A percentile compares a stretch with the other conserved stretches of the same genome.
Evolutionary conservation across 2,113 vertebrate species (phyloP).

Genomic region (Gymnorhina tibicen): DNA sequence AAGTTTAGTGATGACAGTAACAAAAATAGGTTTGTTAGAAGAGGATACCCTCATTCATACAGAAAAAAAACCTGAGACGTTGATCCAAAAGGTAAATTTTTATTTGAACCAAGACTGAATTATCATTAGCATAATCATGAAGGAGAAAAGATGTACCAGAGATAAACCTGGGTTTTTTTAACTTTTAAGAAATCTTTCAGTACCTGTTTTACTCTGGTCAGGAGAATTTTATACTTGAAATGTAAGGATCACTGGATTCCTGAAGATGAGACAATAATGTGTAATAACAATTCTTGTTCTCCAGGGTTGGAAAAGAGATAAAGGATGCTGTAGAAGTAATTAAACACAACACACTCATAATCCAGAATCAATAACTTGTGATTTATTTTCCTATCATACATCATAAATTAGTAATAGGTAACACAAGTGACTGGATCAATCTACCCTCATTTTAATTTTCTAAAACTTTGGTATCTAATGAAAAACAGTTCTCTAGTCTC

Average conservation of each 20-base stretch:
- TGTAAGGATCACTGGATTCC: not conserved
- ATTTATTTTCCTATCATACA: slow-evolving; percentile 22
- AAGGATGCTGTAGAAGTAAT: not conserved
- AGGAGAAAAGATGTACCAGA: not conserved
- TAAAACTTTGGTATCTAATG: not conserved
- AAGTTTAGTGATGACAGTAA: not conserved
- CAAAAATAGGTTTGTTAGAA: not conserved
- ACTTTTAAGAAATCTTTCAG: not conserved
- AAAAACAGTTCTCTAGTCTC: not conserved
- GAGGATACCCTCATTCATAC: not conserved
- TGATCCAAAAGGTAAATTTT: not conserved
- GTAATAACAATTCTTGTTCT: not conserved
- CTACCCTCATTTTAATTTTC: not conserved
- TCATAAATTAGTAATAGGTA: slow-evolving; percentile 17
- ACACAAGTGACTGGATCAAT: not conserved
- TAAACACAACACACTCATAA: slow-evolving; percentile 6
- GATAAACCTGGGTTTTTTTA: fast-evolving
- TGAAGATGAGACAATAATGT: not conserved
- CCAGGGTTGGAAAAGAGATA: not conserved
- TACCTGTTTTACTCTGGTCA: not conserved
- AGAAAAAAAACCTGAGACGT: not conserved
- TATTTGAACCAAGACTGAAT: not conserved
- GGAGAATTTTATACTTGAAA: not conserved
- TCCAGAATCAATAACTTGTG: slow-evolving; percentile 6
- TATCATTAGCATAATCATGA: not conserved